Evolutionary conservation across 1,140 invertebrate genomes (phyloP).

Genomic region (Rhysida immarginata): DNA sequence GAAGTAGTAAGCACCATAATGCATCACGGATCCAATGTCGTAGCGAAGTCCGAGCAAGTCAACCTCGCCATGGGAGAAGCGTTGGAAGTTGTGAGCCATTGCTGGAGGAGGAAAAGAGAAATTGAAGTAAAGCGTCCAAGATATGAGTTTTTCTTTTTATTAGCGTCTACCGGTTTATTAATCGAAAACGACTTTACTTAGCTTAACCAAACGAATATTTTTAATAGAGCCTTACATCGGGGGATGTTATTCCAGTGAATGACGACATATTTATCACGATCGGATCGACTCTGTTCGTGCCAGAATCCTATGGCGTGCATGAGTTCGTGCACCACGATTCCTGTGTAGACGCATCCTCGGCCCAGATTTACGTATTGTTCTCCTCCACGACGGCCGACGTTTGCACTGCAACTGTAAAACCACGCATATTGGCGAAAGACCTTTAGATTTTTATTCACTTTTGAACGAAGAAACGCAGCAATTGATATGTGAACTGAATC

Average conservation of each 20-base stretch:
- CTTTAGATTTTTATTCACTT: background rate
- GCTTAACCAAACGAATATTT: background rate
- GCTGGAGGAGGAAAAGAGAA: conserved; percentile 2
- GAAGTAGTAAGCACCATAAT: conserved; percentile 34
- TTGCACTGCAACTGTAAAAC: conserved; percentile 35
- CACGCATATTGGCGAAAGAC: background rate
- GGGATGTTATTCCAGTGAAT: conserved; percentile 47
- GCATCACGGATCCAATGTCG: conserved; percentile 33
- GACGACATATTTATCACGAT: conserved; percentile 45
- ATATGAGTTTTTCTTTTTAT: background rate
- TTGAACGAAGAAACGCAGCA: too few relatives aligned
- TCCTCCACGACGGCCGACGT: conserved; percentile 37
- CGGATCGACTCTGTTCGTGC: conserved; percentile 47
- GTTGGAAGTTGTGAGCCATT: conserved; percentile 5
- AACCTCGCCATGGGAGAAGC: conserved; percentile 15
- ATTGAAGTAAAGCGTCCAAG: background rate
- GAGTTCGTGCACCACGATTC: conserved; percentile 45
- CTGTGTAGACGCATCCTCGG: conserved; percentile 52
- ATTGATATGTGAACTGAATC: background rate
- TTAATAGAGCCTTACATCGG: background rate
- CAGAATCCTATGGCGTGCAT: conserved; percentile 49
- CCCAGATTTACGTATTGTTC: conserved; percentile 37
- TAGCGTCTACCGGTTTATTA: background rate
- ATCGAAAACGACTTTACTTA: background rate
- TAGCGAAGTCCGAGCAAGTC: conserved; percentile 4